Evolutionary conservation across 2,888 invertebrate species (phyloP).

Genomic region (Tetrapedia diversipes): DNA sequence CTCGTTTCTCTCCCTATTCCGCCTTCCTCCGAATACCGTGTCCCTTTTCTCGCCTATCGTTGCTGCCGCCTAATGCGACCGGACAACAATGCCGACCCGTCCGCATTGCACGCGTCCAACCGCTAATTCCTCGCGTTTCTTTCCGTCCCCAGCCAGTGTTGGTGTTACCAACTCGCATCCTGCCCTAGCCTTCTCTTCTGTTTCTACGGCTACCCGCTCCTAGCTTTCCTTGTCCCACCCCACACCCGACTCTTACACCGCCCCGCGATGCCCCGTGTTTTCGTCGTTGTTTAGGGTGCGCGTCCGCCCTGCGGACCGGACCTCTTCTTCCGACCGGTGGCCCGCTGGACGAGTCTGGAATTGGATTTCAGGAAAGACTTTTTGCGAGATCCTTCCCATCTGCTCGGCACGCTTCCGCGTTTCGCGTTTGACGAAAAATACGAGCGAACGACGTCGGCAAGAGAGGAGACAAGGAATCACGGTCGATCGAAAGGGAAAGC

Average conservation of each 20-base stretch:
- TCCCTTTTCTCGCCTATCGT: slow-evolving; percentile 67
- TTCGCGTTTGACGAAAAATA: slow-evolving; percentile 3
- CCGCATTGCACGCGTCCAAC: slow-evolving; percentile 80
- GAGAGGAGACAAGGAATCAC: background rate
- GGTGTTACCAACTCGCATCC: slow-evolving; percentile 29
- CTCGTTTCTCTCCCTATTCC: slow-evolving; percentile 44
- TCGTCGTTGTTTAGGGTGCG: background rate
- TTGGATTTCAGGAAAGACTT: slow-evolving; percentile 75
- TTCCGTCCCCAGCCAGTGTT: slow-evolving; percentile 40
- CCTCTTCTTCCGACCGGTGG: slow-evolving; percentile 37
- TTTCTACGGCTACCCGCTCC: slow-evolving; percentile 19
- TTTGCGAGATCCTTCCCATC: slow-evolving; percentile 62
- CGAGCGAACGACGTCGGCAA: background rate
- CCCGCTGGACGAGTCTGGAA: slow-evolving; percentile 65
- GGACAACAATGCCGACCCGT: slow-evolving; percentile 79
- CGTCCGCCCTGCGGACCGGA: slow-evolving; percentile 24
- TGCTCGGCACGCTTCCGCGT: slow-evolving; percentile 47
- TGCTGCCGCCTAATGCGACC: slow-evolving; percentile 73
- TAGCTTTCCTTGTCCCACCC: slow-evolving; percentile 23
- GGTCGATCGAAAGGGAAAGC: slow-evolving; percentile 10
- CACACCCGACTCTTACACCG: too few species aligned
- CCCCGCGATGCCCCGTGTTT: slow-evolving; percentile 3
- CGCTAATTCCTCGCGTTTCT: slow-evolving; percentile 78
- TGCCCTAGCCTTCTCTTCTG: background rate
- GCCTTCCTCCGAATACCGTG: slow-evolving; percentile 23